Evolutionary conservation across 2,113 vertebrate species (phyloP), one percentile per base, ranked within the genome.

Genomic region (Eira barbara): DNA sequence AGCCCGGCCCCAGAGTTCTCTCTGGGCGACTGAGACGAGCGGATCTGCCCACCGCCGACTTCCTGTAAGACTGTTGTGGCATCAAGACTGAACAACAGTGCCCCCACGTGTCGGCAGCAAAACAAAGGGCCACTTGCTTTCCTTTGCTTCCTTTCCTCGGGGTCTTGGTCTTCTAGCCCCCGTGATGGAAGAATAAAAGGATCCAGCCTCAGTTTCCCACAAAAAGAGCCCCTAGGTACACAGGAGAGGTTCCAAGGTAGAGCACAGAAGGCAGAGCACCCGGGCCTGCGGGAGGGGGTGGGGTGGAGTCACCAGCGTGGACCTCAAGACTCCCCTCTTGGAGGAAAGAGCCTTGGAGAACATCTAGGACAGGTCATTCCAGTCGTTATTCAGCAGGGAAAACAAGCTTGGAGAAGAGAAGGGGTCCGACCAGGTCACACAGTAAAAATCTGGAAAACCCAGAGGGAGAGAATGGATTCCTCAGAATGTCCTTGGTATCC

Each of bases 21-120:
- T 65, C 23, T 79, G 82, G 85, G 76, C 36, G 13, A 59, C 89
- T 87, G 96, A 89, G 87, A 67, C 1, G 5, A 27, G 69, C 86
- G 4, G 9, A 7, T 80, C 23, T 57, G 49, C 74, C 87, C 31
- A 15, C 78, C 45, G 21, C 86, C 0, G 1, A 45, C 82, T 97
- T 98, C 97, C 97, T 97, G 45, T 96, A 55, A 65, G 84, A 47
- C 69, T 47, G 17, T 15, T 3, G 17, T 23, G 65, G 47, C 80
- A 4, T 39, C 92, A 67, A 57, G 88, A 25, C 91, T 97, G 93
- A 96, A 15, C 97, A 96, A 97, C 95, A 98, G 95, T 84, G 97
- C 96, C 98, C 96, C 95, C 98, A 97, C 84, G 97, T 97, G 98
- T 97, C 42, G 3, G 71, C 91, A 45, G 15, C 71, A 88, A 61